Evolutionary conservation across 2,888 invertebrate genomes (phyloP).

Genomic region (Ectemnius continuus): DNA sequence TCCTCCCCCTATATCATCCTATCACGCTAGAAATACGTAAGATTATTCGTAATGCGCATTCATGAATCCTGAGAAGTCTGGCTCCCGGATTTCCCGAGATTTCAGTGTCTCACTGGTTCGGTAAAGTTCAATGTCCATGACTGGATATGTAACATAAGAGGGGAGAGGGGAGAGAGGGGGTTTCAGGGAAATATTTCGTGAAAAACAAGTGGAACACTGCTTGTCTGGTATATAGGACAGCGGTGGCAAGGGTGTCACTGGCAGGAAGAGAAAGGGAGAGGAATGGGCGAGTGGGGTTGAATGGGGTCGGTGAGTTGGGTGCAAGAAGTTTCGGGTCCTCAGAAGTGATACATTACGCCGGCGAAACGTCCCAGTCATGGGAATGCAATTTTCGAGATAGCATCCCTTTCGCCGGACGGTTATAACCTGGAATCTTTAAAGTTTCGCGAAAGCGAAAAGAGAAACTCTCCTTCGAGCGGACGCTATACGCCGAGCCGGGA

Average conservation of each 20-base stretch:
- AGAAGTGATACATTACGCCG: constrained; percentile 25
- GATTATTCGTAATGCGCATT: background rate
- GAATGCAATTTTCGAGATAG: constrained; percentile 33
- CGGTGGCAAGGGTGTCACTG: too few species aligned
- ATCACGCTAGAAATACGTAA: background rate
- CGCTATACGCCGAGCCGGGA: constrained; percentile 1
- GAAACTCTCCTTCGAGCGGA: constrained; percentile 11
- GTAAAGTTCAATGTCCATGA: background rate
- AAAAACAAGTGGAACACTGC: background rate
- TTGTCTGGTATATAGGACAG: background rate
- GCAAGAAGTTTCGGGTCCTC: constrained; percentile 7
- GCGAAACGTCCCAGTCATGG: constrained; percentile 30
- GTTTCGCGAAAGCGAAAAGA: constrained; percentile 17
- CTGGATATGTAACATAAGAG: background rate
- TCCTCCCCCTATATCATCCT: background rate
- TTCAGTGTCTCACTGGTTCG: background rate
- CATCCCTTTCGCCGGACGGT: constrained; percentile 19
- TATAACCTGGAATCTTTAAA: constrained; percentile 38
- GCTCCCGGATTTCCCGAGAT: too few species aligned
- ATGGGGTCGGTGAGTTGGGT: background rate
- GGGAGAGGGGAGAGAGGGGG: background rate
- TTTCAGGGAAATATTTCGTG: background rate
- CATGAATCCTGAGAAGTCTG: background rate
- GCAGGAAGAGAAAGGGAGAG: background rate
- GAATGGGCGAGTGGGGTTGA: constrained; percentile 9